These are phyloP conservation scores for Tillus elongatus DNA, from an alignment of 2,888 invertebrate species.

Conservation along the genomic window DNA sequence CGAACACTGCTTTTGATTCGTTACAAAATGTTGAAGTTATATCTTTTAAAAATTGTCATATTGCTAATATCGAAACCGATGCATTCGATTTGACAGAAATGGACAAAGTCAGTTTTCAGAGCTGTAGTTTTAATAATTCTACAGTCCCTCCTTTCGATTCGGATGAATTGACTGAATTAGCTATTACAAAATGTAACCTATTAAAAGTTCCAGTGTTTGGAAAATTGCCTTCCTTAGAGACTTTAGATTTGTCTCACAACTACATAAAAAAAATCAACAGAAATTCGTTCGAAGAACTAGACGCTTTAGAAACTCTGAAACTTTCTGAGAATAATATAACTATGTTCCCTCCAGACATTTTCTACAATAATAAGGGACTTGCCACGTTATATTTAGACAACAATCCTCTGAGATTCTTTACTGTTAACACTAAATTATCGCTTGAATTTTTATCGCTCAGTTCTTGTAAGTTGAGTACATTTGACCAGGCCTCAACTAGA, in stretches of 20 bases:
- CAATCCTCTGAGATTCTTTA: constrained; percentile 56
- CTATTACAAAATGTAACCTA: constrained; percentile 61
- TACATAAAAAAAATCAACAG: constrained; percentile 52
- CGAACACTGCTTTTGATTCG: constrained; percentile 60
- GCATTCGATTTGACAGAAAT: constrained; percentile 52
- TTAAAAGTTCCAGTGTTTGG: constrained; percentile 49
- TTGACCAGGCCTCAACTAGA: constrained; percentile 57
- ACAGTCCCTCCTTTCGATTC: constrained; percentile 27
- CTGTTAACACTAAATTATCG: constrained; percentile 52
- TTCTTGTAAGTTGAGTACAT: constrained; percentile 55
- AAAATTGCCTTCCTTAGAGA: constrained; percentile 43
- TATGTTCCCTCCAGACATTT: constrained; percentile 53
- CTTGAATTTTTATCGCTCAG: constrained; percentile 60
- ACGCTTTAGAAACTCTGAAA: constrained; percentile 62
- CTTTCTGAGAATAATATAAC: constrained; percentile 61
- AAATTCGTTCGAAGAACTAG: constrained; percentile 52
- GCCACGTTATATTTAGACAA: constrained; percentile 60
- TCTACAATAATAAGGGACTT: constrained; percentile 56
- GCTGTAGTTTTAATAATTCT: constrained; percentile 28
- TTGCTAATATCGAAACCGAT: constrained; percentile 58
- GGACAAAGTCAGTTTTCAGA: constrained; percentile 48
- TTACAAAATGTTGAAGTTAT: constrained; percentile 58
- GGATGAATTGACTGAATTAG: constrained; percentile 51
- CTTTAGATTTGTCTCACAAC: constrained; percentile 61
- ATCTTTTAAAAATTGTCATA: constrained; percentile 58